Conservation (phyloP, 2,113 vertebrate genomes). For the Entosphenus tridentatus region DNA sequence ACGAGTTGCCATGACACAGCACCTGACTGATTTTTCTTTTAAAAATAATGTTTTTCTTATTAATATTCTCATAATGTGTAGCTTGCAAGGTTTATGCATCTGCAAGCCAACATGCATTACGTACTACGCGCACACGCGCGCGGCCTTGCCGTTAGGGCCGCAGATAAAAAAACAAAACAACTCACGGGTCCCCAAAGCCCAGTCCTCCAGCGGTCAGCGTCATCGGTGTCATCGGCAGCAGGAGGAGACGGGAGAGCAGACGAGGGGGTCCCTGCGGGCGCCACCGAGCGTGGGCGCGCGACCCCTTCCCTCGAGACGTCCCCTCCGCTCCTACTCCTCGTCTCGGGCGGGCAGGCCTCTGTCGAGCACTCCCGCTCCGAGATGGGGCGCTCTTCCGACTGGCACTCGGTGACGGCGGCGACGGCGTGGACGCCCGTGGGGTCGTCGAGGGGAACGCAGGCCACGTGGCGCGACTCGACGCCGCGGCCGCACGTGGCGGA, state of each 20-base stretch:
- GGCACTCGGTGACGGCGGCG: constrained; percentile 42
- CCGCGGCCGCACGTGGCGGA: neutral
- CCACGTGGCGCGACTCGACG: constrained; percentile 44
- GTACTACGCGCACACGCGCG: neutral
- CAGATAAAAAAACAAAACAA: neutral
- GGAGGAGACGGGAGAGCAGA: neutral
- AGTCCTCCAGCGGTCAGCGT: constrained; percentile 71
- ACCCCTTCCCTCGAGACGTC: neutral
- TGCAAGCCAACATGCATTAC: neutral
- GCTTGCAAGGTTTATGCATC: neutral
- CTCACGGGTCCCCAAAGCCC: constrained; percentile 96
- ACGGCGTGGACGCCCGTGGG: constrained; percentile 32
- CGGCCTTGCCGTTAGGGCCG: neutral
- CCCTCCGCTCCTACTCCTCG: neutral
- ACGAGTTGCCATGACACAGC: neutral
- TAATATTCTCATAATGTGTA: constrained; percentile 1
- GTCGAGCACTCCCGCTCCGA: constrained; percentile 59
- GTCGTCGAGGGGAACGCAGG: constrained; percentile 64
- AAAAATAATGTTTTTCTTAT: neutral
- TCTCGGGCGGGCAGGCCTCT: neutral
- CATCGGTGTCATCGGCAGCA: neutral
- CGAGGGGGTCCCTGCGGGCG: neutral
- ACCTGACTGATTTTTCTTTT: neutral
- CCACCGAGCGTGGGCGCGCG: neutral
- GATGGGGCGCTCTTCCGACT: constrained; percentile 49